Conservation (phyloP, 2,888 invertebrate species). For the Sisyra terminalis region DNA sequence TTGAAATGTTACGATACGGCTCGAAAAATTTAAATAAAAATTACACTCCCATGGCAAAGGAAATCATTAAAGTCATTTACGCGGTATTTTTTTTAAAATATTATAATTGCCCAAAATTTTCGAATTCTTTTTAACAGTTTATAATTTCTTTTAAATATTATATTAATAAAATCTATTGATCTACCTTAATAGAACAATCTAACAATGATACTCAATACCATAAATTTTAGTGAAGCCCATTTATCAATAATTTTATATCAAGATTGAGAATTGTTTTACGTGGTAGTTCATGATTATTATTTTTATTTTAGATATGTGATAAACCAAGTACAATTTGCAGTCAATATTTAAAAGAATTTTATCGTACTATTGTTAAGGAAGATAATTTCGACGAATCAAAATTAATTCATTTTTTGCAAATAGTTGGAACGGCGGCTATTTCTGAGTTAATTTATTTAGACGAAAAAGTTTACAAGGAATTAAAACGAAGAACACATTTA, state of each 20-base stretch:
- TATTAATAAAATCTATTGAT: too few species aligned
- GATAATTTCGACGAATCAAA: constrained; percentile 1
- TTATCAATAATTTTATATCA: constrained; percentile 40
- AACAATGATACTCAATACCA: too few species aligned
- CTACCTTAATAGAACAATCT: too few species aligned
- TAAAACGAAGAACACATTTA: constrained; percentile 41
- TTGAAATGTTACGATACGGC: too few species aligned
- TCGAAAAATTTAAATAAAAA: too few species aligned
- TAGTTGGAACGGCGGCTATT: background rate
- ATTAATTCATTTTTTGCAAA: background rate
- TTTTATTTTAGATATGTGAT: constrained; percentile 31
- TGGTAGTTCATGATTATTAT: constrained; percentile 25
- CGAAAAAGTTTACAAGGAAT: constrained; percentile 64
- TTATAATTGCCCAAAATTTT: too few species aligned
- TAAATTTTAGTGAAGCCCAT: constrained; percentile 25
- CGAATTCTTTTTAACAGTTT: too few species aligned
- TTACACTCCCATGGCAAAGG: too few species aligned
- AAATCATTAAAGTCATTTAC: too few species aligned
- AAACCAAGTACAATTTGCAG: constrained; percentile 33
- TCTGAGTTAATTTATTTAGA: constrained; percentile 62
- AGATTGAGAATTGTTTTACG: constrained; percentile 41
- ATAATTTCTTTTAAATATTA: too few species aligned
- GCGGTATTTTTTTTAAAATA: too few species aligned
- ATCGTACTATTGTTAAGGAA: constrained; percentile 8
- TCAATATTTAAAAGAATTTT: constrained; percentile 17